A percentile compares a stretch with the other conserved stretches of the same genome.
Conservation (phyloP, 2,888 invertebrate species). For the Ceratothoa steindachneri region DNA sequence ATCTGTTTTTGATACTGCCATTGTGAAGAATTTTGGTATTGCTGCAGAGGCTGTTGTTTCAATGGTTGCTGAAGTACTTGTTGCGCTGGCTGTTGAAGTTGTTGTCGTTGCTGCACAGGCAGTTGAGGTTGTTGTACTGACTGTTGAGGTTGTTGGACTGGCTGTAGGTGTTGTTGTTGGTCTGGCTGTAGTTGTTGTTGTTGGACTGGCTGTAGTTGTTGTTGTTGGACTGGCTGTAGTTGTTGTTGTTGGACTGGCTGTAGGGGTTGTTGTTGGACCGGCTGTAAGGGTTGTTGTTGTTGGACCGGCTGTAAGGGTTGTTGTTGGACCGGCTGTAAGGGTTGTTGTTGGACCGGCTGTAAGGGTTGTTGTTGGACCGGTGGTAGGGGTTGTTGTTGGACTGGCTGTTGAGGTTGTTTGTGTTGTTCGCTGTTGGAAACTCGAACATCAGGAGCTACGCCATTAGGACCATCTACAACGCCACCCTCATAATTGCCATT, state of each 20-base stretch:
- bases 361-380: too few species aligned
- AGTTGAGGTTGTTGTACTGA: not conserved
- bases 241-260: not conserved
- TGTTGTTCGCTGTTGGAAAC: too few species aligned
- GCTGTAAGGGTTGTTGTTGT: too few species aligned
- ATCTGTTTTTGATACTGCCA: not conserved
- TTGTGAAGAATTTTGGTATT: not conserved
- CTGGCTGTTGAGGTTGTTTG: too few species aligned
- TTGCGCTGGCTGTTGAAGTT: not conserved
- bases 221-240: not conserved
- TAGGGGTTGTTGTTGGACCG: too few species aligned
- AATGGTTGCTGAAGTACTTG: not conserved
- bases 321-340: too few species aligned
- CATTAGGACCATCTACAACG: not conserved
- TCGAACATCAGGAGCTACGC: too few species aligned
- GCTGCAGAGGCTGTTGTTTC: not conserved
- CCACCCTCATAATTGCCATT: not conserved
- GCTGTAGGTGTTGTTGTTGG: not conserved
- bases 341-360: too few species aligned
- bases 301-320: too few species aligned
- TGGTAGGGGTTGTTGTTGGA: too few species aligned
- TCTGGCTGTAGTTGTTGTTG: not conserved
- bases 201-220: not conserved
- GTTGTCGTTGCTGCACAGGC: not conserved
- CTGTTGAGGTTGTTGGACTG: not conserved